Evolutionary conservation across 2,797 vertebrate species (phyloP).

Genomic region (Poeciliopsis infans): DNA sequence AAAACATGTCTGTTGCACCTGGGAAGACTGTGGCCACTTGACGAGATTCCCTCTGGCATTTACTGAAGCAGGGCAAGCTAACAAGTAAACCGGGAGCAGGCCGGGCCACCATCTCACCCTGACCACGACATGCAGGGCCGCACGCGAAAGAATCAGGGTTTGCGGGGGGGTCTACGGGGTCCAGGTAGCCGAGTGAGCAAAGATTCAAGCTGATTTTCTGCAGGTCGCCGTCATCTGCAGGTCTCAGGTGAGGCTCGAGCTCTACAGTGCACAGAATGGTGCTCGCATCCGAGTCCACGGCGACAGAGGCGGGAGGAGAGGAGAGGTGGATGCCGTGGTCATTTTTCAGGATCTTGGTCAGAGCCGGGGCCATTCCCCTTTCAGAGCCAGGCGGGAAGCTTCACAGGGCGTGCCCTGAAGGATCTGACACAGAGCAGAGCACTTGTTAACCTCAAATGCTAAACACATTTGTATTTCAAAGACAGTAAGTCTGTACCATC

Average conservation of each 20-base stretch:
- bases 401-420: conserved; percentile 19
- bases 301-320: conserved; percentile 78
- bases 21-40: conserved; percentile 50
- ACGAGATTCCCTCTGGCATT: conserved; percentile 49
- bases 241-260: conserved; percentile 79
- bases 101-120: conserved; percentile 78
- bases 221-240: conserved; percentile 76
- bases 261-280: conserved; percentile 70
- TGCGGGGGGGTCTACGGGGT: conserved; percentile 72
- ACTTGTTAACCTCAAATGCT: not conserved
- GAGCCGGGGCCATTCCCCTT: conserved; percentile 86
- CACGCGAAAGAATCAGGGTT: conserved; percentile 65
- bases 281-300: conserved; percentile 80
- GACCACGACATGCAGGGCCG: conserved; percentile 70
- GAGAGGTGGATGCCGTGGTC: conserved; percentile 85
- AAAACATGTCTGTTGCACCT: conserved; percentile 65
- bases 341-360: conserved; percentile 86
- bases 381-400: conserved; percentile 5
- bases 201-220: conserved; percentile 83
- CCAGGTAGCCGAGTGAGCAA: conserved; percentile 78
- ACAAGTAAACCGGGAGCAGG: conserved; percentile 76
- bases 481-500: not conserved
- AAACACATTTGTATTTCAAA: not conserved
- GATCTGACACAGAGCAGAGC: conserved; percentile 14
- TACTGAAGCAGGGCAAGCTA: conserved; percentile 53